Evolutionary conservation across 1,140 invertebrate genomes (phyloP), one percentile per base, ranked within the genome.

Genomic region (Chelonus insularis): DNA sequence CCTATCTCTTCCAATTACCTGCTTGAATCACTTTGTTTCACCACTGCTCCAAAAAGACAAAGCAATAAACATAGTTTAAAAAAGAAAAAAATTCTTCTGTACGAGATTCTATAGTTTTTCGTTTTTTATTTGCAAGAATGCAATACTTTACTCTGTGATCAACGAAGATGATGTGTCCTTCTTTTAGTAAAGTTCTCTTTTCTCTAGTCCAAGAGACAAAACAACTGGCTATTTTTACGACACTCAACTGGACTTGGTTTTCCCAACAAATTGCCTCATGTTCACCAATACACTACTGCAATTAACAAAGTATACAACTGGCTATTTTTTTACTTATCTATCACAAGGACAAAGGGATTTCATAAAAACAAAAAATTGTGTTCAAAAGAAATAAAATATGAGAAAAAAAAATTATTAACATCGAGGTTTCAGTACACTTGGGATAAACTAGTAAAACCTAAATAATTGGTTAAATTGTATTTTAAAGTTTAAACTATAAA

Each of bases 91-190:
- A 12, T 5, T 1, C 5, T n/a, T 39, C 37, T 39, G n/a, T 39
- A n/a, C n/a, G 37, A 39, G n/a, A 8, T 45, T 45, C 20, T 45
- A 9, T 45, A 5, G 5, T 41, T 9, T n/a, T 12, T n/a, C 12
- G 9, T 18, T 45, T 45, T 20, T 8, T 18, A 4, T 6, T 12
- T 16, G 43, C 14, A 45, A 45, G 16, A 45, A 12, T 45, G n/a
- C n/a, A n/a, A n/a, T n/a, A n/a, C n/a, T 29, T 29, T 29, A 29
- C 36, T 48, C n/a, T 51, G 48, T 34, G 48, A 25, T 51, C 48
- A 51, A 8, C 29, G 5, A 51, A 34, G 16, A 11, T 51, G 29
- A 8, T 32, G 14, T 16, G n/a, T 23, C 12, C 14, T 23, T 29
- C 25, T 7, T 29, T 7, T 3, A 4, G 3, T 29, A 29, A 29